Conservation (phyloP, 2,113 vertebrate genomes). For the Rhinolophus ferrumequinum region DNA sequence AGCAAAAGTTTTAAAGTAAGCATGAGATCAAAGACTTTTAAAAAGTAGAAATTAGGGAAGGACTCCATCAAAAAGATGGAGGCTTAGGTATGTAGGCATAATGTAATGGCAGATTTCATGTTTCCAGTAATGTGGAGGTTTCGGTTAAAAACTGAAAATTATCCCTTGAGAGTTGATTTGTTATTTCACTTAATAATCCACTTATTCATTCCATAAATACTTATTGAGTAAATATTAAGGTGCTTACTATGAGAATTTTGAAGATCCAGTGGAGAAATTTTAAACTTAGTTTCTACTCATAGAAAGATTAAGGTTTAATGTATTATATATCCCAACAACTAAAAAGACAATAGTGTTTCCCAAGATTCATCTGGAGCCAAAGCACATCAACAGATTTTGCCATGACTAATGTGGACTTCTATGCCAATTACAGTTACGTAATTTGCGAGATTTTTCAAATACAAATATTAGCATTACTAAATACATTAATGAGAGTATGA, state of each 20-base stretch:
- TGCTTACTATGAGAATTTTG: not conserved
- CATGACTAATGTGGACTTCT: not conserved
- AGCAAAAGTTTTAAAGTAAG: not conserved
- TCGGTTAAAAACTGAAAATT: not conserved
- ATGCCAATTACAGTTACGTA: not conserved
- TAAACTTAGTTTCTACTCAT: not conserved
- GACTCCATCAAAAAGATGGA: not conserved
- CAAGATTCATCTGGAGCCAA: not conserved
- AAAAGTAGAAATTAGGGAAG: not conserved
- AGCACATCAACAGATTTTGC: not conserved
- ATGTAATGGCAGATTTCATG: not conserved
- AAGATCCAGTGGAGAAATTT: not conserved
- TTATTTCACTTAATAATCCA: not conserved
- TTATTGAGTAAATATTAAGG: not conserved
- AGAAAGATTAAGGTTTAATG: not conserved
- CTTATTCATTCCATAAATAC: not conserved
- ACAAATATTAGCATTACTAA: not conserved
- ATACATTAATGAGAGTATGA: not conserved
- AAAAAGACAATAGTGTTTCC: not conserved
- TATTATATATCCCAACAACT: not conserved
- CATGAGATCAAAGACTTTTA: not conserved
- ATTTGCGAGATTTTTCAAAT: not conserved
- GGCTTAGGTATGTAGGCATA: not conserved
- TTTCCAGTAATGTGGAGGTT: not conserved
- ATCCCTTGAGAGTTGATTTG: not conserved